Evolutionary conservation across 2,888 invertebrate genomes (phyloP).

Genomic region (Lasius platythorax): DNA sequence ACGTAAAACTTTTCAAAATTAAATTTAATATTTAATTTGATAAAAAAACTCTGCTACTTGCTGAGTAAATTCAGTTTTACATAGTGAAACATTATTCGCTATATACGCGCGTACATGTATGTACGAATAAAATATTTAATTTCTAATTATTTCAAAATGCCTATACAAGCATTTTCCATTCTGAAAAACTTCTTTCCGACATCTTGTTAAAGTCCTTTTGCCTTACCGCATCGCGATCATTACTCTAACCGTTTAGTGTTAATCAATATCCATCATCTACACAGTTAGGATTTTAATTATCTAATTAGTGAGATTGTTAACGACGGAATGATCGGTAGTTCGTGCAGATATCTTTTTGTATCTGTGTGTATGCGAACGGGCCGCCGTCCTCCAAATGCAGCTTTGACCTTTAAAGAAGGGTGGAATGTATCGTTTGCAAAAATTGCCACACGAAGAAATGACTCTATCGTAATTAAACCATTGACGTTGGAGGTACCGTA

Average conservation of each 20-base stretch:
- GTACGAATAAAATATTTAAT: conserved; percentile 16
- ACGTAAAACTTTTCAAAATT: not conserved
- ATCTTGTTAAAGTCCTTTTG: not conserved
- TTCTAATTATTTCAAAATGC: not conserved
- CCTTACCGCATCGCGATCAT: conserved; percentile 20
- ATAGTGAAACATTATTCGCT: not conserved
- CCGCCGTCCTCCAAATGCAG: conserved; percentile 48
- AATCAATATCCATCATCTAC: conserved; percentile 44
- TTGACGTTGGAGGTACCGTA: conserved; percentile 74
- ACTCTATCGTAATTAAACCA: conserved; percentile 74
- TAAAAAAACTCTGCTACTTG: not conserved
- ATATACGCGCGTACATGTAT: conserved; percentile 31
- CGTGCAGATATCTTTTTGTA: not conserved
- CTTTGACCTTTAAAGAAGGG: conserved; percentile 69
- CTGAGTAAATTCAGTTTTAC: not conserved
- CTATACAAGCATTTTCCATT: not conserved
- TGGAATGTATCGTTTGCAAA: conserved; percentile 58
- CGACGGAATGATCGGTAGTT: conserved; percentile 47
- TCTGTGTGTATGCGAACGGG: not conserved
- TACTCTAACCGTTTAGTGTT: conserved; percentile 8
- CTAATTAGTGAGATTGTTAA: conserved; percentile 62
- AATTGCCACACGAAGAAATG: conserved; percentile 58
- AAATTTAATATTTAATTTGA: conserved; percentile 50
- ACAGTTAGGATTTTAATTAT: conserved; percentile 47
- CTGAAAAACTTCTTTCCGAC: not conserved